Conservation (phyloP, 1,140 invertebrate species). For the Thaumetopoea pityocampa region DNA sequence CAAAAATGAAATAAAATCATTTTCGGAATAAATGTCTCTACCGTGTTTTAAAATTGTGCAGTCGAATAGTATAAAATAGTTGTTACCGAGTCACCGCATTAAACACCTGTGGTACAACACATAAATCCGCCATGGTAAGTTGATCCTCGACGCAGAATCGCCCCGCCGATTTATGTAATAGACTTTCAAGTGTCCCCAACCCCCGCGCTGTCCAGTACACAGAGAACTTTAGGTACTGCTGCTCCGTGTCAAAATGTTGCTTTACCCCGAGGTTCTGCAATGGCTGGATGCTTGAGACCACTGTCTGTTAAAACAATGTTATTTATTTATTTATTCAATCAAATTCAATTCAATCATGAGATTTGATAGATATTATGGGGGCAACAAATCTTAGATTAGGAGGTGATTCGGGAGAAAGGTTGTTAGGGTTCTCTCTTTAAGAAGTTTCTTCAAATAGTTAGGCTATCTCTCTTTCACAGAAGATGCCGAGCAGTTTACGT, state of each 20-base stretch:
- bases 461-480: too few relatives aligned
- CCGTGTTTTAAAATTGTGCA: too few relatives aligned
- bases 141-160: constrained; percentile 95
- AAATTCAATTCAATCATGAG: background rate
- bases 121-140: constrained; percentile 95
- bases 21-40: too few relatives aligned
- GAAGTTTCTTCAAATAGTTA: too few relatives aligned
- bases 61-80: too few relatives aligned
- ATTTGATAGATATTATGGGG: too few relatives aligned
- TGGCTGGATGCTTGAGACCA: constrained; percentile 95
- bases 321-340: background rate
- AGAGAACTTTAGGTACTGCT: constrained; percentile 88
- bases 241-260: constrained; percentile 81
- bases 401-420: too few relatives aligned
- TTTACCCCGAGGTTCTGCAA: constrained; percentile 93
- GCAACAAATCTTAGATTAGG: too few relatives aligned
- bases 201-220: constrained; percentile 90
- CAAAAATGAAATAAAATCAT: too few relatives aligned
- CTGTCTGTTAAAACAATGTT: constrained; percentile 84
- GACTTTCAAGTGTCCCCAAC: constrained; percentile 91
- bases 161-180: constrained; percentile 86
- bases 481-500: too few relatives aligned
- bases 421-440: too few relatives aligned
- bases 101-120: constrained; percentile 93
- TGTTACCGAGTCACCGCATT: constrained; percentile 83